These are phyloP conservation scores for Drosophila tristis DNA, from an alignment of 1,140 invertebrate genomes.

Conservation along the genomic window DNA sequence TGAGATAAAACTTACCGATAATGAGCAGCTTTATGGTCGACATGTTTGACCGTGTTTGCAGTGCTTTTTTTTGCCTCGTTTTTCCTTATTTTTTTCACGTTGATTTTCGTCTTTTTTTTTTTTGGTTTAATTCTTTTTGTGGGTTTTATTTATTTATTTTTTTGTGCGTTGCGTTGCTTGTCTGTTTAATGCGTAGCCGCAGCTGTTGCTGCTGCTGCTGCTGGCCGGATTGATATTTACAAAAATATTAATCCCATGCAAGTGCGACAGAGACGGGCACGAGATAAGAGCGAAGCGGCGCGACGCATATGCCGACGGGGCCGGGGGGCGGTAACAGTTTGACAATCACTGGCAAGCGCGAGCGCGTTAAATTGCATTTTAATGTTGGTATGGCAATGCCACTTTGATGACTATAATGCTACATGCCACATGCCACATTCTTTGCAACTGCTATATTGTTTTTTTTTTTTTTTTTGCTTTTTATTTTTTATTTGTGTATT, in stretches of 20 bases:
- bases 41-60: slow-evolving; percentile 57
- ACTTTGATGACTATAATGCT: slow-evolving; percentile 39
- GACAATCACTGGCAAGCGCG: slow-evolving; percentile 39
- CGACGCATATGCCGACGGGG: background rate
- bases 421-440: slow-evolving; percentile 18
- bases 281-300: too few species aligned
- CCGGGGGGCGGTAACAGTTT: slow-evolving; percentile 39
- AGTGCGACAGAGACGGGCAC: too few species aligned
- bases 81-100: slow-evolving; percentile 1
- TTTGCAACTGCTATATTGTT: background rate
- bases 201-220: slow-evolving; percentile 22
- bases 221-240: slow-evolving; percentile 58
- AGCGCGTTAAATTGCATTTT: slow-evolving; percentile 67
- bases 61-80: slow-evolving; percentile 9
- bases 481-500: background rate
- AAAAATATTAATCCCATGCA: slow-evolving; percentile 48
- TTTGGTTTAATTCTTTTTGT: slow-evolving; percentile 19
- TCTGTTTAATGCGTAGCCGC: slow-evolving; percentile 7
- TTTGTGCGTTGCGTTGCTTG: background rate
- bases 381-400: slow-evolving; percentile 56
- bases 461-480: slow-evolving; percentile 14
- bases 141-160: slow-evolving; percentile 4
- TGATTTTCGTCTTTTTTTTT: slow-evolving; percentile 10
- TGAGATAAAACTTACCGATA: slow-evolving; percentile 84
- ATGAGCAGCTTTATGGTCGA: slow-evolving; percentile 81